phyloP scores from a whole-genome alignment of 2,797 vertebrate genomes.

The Oryzias dopingdopingensis region DNA sequence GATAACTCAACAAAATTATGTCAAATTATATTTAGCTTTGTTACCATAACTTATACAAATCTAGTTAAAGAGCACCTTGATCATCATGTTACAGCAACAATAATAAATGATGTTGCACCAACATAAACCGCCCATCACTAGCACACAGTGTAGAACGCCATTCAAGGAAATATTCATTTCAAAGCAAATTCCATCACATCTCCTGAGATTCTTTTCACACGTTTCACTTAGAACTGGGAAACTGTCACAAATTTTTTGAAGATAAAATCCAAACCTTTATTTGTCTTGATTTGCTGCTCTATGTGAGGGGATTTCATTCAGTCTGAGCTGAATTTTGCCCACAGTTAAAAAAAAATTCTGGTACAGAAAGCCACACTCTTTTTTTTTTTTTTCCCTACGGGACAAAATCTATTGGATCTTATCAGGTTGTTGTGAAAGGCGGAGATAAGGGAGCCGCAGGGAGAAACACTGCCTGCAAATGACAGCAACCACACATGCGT shows the following conservation, averaged over 20 bases:
- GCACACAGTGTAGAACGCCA: too few species aligned
- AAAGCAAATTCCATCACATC: too few species aligned
- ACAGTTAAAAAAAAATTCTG: conserved; percentile 37
- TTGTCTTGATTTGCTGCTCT: conserved; percentile 29
- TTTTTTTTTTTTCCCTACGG: conserved; percentile 55
- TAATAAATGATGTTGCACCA: too few species aligned
- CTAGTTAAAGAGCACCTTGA: too few species aligned
- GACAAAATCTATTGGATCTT: conserved; percentile 65
- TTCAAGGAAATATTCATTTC: too few species aligned
- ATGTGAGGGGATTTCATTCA: conserved; percentile 21
- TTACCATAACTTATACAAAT: too few species aligned
- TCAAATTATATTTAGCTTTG: too few species aligned
- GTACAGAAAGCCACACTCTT: conserved; percentile 46
- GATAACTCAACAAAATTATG: too few species aligned
- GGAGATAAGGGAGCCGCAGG: conserved; percentile 58
- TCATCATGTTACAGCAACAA: too few species aligned
- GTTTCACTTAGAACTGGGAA: too few species aligned
- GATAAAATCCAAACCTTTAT: conserved; percentile 1
- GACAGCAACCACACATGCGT: too few species aligned
- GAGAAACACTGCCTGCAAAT: conserved; percentile 44
- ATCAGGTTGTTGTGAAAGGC: conserved; percentile 66
- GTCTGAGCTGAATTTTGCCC: conserved; percentile 16
- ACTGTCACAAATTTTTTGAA: neutral
- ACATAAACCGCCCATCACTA: too few species aligned
- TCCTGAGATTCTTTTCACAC: neutral